Conservation (phyloP, 2,888 invertebrate species). For the Psylliodes chrysocephalus region DNA sequence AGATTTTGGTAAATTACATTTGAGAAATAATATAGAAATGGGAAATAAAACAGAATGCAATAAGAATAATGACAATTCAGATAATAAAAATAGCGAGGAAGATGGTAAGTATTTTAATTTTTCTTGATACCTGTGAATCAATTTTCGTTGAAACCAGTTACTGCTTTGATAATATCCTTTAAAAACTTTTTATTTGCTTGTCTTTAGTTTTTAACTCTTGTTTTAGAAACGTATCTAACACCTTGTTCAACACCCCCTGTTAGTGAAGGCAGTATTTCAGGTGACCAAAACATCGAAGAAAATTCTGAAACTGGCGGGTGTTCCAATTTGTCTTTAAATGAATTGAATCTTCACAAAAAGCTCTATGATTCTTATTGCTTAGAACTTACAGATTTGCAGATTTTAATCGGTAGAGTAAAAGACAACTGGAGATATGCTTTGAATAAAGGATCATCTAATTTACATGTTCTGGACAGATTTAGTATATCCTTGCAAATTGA, state of each 20-base stretch:
- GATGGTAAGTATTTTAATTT: conserved; percentile 59
- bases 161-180: too few relatives aligned
- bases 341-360: conserved; percentile 73
- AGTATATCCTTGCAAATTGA: conserved; percentile 75
- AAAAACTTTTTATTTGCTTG: too few relatives aligned
- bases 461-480: conserved; percentile 79
- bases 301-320: conserved; percentile 55
- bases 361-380: conserved; percentile 83
- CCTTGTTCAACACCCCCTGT: conserved; percentile 90
- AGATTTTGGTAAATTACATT: conserved; percentile 89
- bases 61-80: conserved; percentile 57
- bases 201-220: too few relatives aligned
- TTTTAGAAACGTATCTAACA: conserved; percentile 77
- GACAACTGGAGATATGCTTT: conserved; percentile 93
- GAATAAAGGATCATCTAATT: conserved; percentile 80
- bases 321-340: conserved; percentile 62
- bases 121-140: too few relatives aligned
- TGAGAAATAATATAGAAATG: conserved; percentile 65
- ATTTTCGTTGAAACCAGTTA: too few relatives aligned
- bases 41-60: conserved; percentile 48
- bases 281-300: conserved; percentile 60
- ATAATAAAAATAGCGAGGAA: conserved; percentile 64
- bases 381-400: conserved; percentile 85
- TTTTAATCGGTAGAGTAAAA: conserved; percentile 86
- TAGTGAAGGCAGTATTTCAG: conserved; percentile 74